These are phyloP conservation scores for Acanthopagrus latus DNA, from an alignment of 2,797 vertebrate genomes.

Conservation along the genomic window DNA sequence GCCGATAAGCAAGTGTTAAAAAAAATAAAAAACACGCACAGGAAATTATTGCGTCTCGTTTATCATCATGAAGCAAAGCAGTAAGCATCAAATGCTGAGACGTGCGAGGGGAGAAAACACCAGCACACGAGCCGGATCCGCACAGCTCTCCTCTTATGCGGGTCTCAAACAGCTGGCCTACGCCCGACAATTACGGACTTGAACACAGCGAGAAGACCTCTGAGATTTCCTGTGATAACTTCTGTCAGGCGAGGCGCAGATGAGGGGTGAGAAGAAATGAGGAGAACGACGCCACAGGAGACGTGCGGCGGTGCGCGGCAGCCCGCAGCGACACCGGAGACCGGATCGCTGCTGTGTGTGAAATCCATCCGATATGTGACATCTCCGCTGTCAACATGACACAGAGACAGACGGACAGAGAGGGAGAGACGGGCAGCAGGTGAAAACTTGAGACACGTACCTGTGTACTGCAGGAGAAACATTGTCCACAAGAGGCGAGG, in stretches of 20 bases:
- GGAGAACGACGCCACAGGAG: not conserved
- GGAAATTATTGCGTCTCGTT: conserved; percentile 2
- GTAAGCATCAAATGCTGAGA: conserved; percentile 37
- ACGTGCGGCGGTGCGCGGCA: not conserved
- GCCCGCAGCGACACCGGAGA: conserved; percentile 37
- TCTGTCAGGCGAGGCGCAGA: conserved; percentile 9
- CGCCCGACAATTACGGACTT: conserved; percentile 59
- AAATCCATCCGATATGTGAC: not conserved
- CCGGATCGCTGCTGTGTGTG: not conserved
- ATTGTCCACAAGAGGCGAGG: conserved; percentile 82
- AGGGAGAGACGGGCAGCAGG: not conserved
- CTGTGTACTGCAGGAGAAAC: conserved; percentile 95
- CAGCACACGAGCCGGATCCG: not conserved
- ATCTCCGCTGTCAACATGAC: conserved; percentile 13
- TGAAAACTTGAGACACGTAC: conserved; percentile 76
- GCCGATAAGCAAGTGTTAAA: not conserved
- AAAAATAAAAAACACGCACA: not conserved
- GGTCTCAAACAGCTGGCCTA: conserved; percentile 69
- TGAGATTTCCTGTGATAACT: conserved; percentile 19
- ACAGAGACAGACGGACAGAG: not conserved
- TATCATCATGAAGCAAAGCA: conserved; percentile 22
- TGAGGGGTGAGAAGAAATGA: not conserved
- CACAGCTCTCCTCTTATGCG: conserved; percentile 37
- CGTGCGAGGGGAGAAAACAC: not conserved
- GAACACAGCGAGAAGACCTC: not conserved